A percentile compares a stretch with the other conserved stretches of the same genome.
Evolutionary conservation across 2,888 invertebrate species (phyloP).

Genomic region (Rugalucina vietnamica): DNA sequence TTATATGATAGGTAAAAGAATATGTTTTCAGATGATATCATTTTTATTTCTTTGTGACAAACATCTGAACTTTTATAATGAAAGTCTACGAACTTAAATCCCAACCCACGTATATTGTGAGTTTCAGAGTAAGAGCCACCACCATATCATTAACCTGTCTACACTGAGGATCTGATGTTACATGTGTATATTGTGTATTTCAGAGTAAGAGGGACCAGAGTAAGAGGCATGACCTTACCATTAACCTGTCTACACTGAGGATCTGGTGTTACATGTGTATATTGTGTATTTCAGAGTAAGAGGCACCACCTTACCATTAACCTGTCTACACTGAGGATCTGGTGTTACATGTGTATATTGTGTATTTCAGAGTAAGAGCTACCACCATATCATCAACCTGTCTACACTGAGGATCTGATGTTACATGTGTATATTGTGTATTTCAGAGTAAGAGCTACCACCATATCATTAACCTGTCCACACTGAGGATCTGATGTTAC

Average conservation of each 20-base stretch:
- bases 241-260: conserved; percentile 93
- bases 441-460: conserved; percentile 84
- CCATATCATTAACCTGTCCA: conserved; percentile 89
- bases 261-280: conserved; percentile 96
- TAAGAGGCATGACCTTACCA: conserved; percentile 85
- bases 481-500: conserved; percentile 95
- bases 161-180: conserved; percentile 96
- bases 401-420: conserved; percentile 95
- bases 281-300: too few species aligned
- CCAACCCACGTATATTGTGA: conserved; percentile 88
- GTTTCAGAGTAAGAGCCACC: conserved; percentile 84
- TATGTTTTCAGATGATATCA: too few species aligned
- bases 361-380: conserved; percentile 84
- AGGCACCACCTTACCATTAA: too few species aligned
- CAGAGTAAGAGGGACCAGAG: conserved; percentile 74
- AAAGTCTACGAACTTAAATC: too few species aligned
- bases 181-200: conserved; percentile 87
- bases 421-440: conserved; percentile 89
- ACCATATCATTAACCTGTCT: conserved; percentile 89
- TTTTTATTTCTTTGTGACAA: too few species aligned
- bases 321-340: too few species aligned
- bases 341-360: too few species aligned
- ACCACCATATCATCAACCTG: conserved; percentile 88
- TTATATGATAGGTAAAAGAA: too few species aligned
- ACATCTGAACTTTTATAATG: too few species aligned